Conservation (phyloP, 2,113 vertebrate genomes). For the Embiotoca jacksoni region DNA sequence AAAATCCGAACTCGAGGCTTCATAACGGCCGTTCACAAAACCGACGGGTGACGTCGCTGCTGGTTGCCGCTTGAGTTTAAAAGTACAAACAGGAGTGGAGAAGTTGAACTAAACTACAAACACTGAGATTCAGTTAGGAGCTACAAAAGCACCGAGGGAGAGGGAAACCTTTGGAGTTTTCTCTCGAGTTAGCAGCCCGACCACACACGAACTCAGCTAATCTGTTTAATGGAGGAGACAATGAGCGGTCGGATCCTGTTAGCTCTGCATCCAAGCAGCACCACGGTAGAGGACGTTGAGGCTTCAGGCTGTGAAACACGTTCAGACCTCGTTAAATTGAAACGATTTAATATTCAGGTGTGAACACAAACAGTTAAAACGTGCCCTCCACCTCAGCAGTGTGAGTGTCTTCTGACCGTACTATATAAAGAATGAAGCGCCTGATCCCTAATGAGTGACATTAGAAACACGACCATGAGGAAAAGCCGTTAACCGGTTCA, state of each 20-base stretch:
- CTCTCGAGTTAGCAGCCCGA: background rate
- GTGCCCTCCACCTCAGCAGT: background rate
- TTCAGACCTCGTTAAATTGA: too few relatives aligned
- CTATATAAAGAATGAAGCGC: conserved; percentile 13
- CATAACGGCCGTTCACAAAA: too few relatives aligned
- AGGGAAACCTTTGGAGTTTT: background rate
- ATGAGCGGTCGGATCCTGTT: too few relatives aligned
- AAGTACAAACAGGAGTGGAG: too few relatives aligned
- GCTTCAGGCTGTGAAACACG: background rate
- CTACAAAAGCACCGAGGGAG: background rate
- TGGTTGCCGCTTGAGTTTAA: too few relatives aligned
- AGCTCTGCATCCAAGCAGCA: background rate
- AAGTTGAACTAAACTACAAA: background rate
- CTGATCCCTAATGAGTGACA: conserved; percentile 17
- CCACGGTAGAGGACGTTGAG: background rate
- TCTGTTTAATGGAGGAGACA: background rate
- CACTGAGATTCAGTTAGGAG: background rate
- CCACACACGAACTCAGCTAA: background rate
- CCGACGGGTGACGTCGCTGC: too few relatives aligned
- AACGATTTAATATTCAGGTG: too few relatives aligned
- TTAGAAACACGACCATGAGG: conserved; percentile 32
- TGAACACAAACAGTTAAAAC: too few relatives aligned
- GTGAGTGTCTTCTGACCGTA: background rate
- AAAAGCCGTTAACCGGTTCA: conserved; percentile 42
- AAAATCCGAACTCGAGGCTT: too few relatives aligned